phyloP scores from a whole-genome alignment of 1,140 invertebrate species.

The Oryctes rhinoceros region DNA sequence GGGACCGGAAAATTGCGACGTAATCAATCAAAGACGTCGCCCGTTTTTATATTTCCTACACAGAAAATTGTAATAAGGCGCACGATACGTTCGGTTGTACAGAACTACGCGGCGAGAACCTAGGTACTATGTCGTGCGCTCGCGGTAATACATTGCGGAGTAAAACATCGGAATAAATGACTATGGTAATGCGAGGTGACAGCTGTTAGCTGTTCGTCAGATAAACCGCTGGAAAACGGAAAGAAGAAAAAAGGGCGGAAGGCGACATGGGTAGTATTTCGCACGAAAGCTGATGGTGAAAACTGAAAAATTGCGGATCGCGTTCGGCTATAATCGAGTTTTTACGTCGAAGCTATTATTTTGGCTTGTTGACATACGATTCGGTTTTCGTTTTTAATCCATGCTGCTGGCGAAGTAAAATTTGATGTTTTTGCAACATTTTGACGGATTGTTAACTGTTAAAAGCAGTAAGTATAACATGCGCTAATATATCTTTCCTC shows the following conservation, averaged over 20 bases:
- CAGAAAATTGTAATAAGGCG: constrained; percentile 4
- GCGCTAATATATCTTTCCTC: too few relatives aligned
- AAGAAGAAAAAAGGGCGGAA: background rate
- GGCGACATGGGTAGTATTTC: background rate
- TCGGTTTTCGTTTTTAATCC: background rate
- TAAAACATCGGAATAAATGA: constrained; percentile 28
- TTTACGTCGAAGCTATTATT: background rate
- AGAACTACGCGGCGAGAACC: too few relatives aligned
- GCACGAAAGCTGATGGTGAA: background rate
- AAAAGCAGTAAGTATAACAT: too few relatives aligned
- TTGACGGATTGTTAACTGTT: too few relatives aligned
- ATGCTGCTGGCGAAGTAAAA: background rate
- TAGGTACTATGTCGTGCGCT: background rate
- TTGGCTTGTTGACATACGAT: background rate
- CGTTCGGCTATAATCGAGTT: background rate
- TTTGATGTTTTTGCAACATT: too few relatives aligned
- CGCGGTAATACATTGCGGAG: background rate
- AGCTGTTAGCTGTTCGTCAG: constrained; percentile 23
- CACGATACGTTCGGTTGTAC: too few relatives aligned
- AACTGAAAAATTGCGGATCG: constrained; percentile 10
- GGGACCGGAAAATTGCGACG: background rate
- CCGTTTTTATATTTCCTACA: constrained; percentile 10
- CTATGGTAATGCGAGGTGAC: constrained; percentile 26
- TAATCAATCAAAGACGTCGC: constrained; percentile 24
- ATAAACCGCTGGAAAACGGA: background rate